A percentile compares a stretch with the other conserved stretches of the same genome.
These are phyloP conservation scores for Ondatra zibethicus DNA, from an alignment of 2,113 vertebrate species.

Conservation along the genomic window DNA sequence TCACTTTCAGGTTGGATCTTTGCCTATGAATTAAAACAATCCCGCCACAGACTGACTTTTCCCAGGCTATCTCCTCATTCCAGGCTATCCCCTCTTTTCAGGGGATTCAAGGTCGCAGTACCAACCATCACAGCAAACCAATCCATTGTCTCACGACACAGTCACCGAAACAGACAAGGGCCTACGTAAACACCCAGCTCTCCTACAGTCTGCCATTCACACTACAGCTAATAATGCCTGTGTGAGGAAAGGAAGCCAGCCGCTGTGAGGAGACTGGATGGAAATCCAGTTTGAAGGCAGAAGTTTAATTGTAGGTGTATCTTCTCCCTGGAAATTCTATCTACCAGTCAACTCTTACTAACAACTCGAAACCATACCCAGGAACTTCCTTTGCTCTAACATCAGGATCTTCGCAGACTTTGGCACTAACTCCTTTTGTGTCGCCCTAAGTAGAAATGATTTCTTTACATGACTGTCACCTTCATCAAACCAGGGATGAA, in stretches of 20 bases:
- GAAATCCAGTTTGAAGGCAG: background rate
- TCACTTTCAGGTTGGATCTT: background rate
- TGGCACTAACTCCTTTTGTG: background rate
- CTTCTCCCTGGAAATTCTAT: slow-evolving; percentile 21
- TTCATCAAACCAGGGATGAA: background rate
- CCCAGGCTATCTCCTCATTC: background rate
- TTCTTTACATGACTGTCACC: background rate
- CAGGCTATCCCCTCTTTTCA: background rate
- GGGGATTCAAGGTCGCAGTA: background rate
- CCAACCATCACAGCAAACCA: background rate
- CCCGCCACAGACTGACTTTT: background rate
- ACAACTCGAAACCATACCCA: background rate
- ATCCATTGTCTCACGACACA: background rate
- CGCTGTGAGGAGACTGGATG: background rate
- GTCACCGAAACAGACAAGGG: background rate
- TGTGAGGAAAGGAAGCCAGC: background rate
- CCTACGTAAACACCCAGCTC: background rate
- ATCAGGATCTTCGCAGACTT: background rate
- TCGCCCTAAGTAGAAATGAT: background rate
- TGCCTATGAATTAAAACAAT: background rate
- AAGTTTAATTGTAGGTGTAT: background rate
- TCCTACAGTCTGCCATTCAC: background rate
- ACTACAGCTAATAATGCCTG: background rate
- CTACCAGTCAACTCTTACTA: background rate
- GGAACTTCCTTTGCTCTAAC: background rate